These are phyloP conservation scores for Porites rus DNA, from an alignment of 92 coral and sea anemone species.

Conservation along the genomic window DNA sequence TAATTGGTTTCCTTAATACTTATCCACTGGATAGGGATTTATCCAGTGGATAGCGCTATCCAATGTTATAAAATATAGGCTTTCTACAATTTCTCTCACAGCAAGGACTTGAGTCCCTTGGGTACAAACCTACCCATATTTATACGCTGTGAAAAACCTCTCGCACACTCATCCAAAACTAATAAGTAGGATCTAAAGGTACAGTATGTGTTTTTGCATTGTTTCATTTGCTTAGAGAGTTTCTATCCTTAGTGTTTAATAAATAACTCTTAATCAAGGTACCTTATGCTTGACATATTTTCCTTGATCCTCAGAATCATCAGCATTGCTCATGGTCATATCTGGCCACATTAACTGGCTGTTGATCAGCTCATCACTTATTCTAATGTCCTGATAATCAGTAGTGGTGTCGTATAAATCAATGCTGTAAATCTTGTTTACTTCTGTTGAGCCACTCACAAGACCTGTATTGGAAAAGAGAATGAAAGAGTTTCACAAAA, in stretches of 20 bases:
- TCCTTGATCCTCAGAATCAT: constrained; percentile 39
- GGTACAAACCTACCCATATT: too few relatives aligned
- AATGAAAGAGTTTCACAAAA: not conserved
- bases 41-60: too few relatives aligned
- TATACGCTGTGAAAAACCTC: too few relatives aligned
- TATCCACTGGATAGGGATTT: too few relatives aligned
- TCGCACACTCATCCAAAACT: too few relatives aligned
- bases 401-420: constrained; percentile 91
- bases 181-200: too few relatives aligned
- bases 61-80: too few relatives aligned
- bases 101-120: too few relatives aligned
- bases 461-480: constrained; percentile 49
- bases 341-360: constrained; percentile 89
- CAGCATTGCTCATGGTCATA: constrained; percentile 22
- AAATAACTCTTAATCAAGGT: not conserved
- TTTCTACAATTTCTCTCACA: too few relatives aligned
- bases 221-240: too few relatives aligned
- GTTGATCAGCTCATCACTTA: constrained; percentile 73
- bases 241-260: not conserved
- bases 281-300: constrained; percentile 67
- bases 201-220: too few relatives aligned
- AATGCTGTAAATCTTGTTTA: constrained; percentile 58
- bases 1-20: too few relatives aligned
- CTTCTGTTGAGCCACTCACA: constrained; percentile 59
- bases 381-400: constrained; percentile 69